Conservation (phyloP, 2,113 vertebrate species). For the Caranx ignobilis region DNA sequence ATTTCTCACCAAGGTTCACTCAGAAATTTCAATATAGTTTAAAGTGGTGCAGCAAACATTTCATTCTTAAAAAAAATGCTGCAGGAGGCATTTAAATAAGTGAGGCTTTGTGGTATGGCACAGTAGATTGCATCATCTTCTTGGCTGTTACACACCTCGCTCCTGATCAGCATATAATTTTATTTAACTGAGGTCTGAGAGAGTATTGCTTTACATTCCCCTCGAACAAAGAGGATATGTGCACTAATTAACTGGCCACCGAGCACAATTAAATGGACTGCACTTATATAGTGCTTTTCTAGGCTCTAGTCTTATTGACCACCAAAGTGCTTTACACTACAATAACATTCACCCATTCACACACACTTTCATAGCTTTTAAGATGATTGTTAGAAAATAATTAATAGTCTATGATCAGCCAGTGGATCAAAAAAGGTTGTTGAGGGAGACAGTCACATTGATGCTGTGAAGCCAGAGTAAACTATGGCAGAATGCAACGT, state of each 20-base stretch:
- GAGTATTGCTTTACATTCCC: neutral
- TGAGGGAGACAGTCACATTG: neutral
- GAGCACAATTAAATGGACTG: neutral
- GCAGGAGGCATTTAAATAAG: constrained; percentile 12
- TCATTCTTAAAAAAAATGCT: constrained; percentile 26
- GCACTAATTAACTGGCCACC: neutral
- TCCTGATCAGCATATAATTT: constrained; percentile 13
- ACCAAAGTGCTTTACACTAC: too few species aligned
- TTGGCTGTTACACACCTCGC: constrained; percentile 11
- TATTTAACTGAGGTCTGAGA: constrained; percentile 7
- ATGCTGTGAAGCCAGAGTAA: neutral
- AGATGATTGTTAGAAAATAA: neutral
- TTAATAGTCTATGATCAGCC: neutral
- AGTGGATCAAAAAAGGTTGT: neutral
- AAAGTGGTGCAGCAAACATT: constrained; percentile 35
- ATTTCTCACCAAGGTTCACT: constrained; percentile 21
- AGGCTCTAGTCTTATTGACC: too few species aligned
- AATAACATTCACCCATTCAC: too few species aligned
- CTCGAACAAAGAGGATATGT: neutral
- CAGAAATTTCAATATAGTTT: constrained; percentile 31
- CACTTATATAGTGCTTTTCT: too few species aligned
- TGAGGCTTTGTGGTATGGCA: constrained; percentile 1
- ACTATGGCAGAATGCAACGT: neutral
- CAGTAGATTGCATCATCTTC: constrained; percentile 21
- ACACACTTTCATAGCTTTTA: too few species aligned